Evolutionary conservation across 1,140 invertebrate genomes (phyloP).

Genomic region (Octopus bimaculoides): DNA sequence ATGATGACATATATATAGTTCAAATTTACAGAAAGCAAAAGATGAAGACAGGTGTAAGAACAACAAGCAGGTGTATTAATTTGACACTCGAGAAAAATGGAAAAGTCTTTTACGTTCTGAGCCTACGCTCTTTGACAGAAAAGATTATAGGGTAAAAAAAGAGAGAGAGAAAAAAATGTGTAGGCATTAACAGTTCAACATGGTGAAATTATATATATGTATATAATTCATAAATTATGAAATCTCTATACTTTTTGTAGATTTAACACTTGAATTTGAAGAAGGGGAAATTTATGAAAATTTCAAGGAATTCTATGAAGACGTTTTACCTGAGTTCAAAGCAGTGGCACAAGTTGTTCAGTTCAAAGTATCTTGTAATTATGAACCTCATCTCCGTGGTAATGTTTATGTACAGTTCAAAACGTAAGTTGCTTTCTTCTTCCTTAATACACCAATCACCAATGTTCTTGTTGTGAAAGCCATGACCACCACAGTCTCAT

Average conservation of each 20-base stretch:
- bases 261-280: slow-evolving; percentile 80
- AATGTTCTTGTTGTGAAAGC: background rate
- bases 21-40: no score
- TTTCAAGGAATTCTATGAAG: slow-evolving; percentile 85
- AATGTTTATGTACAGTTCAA: slow-evolving; percentile 87
- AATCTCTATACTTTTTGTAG: slow-evolving; percentile 47
- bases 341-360: slow-evolving; percentile 76
- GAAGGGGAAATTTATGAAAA: slow-evolving; percentile 75
- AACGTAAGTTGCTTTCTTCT: slow-evolving; percentile 55
- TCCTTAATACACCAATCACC: background rate
- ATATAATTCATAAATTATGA: no score
- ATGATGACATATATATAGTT: no score
- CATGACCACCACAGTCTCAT: background rate
- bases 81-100: no score
- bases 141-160: no score
- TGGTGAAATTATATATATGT: no score
- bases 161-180: no score
- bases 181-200: no score
- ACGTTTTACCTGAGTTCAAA: slow-evolving; percentile 80
- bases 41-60: no score
- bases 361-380: slow-evolving; percentile 84
- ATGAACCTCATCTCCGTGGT: slow-evolving; percentile 79
- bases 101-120: no score
- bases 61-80: no score
- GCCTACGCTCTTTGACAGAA: no score